These are phyloP conservation scores for Eulemur albifrons DNA, from an alignment of 2,797 vertebrate genomes.

Conservation along the genomic window DNA sequence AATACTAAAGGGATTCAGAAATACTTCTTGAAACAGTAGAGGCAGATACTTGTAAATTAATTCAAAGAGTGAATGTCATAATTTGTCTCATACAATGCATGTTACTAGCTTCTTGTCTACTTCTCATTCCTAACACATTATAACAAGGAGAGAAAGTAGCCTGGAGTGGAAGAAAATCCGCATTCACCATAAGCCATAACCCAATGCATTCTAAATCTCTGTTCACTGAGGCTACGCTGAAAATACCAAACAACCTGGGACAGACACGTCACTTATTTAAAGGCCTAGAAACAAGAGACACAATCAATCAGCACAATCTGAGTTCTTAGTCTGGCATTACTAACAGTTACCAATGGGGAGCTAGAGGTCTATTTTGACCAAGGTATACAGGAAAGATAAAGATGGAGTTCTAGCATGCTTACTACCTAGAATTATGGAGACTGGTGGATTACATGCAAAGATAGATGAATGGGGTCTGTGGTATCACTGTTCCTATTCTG, in stretches of 20 bases:
- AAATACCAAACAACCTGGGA: slow-evolving; percentile 35
- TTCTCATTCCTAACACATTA: slow-evolving; percentile 29
- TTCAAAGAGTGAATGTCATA: not conserved
- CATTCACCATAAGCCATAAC: not conserved
- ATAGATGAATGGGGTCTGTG: not conserved
- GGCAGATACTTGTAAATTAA: slow-evolving; percentile 36
- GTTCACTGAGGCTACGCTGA: not conserved
- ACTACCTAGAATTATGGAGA: not conserved
- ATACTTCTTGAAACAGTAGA: slow-evolving; percentile 31
- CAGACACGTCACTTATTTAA: slow-evolving; percentile 12
- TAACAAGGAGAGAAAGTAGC: slow-evolving; percentile 37
- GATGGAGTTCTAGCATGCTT: slow-evolving; percentile 33
- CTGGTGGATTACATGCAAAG: slow-evolving; percentile 36
- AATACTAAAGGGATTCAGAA: slow-evolving; percentile 17
- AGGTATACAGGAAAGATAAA: slow-evolving; percentile 25
- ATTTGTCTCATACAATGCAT: slow-evolving; percentile 12
- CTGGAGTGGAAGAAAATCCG: not conserved
- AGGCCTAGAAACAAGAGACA: slow-evolving; percentile 30
- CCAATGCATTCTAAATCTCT: not conserved
- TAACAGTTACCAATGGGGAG: not conserved
- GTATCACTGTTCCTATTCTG: not conserved
- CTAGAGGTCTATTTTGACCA: slow-evolving; percentile 16
- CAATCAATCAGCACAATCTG: not conserved
- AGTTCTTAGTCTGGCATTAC: not conserved
- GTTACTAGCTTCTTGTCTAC: not conserved